phyloP scores from a whole-genome alignment of 2,888 invertebrate genomes.

The Liodrosophila aerea region DNA sequence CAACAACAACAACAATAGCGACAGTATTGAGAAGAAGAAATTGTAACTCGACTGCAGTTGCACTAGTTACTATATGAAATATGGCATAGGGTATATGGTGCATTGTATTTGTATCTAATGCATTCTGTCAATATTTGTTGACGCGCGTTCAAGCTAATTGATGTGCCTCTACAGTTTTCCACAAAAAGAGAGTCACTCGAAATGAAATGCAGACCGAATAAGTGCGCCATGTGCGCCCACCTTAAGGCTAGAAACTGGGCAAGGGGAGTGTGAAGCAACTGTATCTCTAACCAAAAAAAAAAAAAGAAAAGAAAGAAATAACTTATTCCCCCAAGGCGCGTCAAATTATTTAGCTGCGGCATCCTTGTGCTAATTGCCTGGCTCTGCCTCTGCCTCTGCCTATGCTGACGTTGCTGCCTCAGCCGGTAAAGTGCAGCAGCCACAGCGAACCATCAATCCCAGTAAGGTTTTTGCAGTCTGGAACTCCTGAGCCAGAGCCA shows the following conservation, averaged over 20 bases:
- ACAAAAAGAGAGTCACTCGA: conserved; percentile 17
- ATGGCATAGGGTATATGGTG: conserved; percentile 1
- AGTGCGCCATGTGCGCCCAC: conserved; percentile 55
- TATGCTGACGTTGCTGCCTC: conserved; percentile 14
- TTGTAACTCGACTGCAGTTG: conserved; percentile 46
- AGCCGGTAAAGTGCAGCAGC: conserved; percentile 66
- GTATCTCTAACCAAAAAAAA: conserved; percentile 22
- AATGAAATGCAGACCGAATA: conserved; percentile 54
- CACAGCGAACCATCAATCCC: conserved; percentile 66
- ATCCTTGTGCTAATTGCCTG: conserved; percentile 75
- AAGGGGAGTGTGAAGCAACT: background rate
- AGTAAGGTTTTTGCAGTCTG: conserved; percentile 33
- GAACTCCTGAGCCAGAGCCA: conserved; percentile 26
- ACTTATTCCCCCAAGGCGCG: conserved; percentile 47
- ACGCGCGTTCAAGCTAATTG: conserved; percentile 60
- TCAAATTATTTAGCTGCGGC: conserved; percentile 75
- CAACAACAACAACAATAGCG: conserved; percentile 6
- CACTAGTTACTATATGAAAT: conserved; percentile 37
- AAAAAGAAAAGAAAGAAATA: conserved; percentile 7
- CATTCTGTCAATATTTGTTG: conserved; percentile 56
- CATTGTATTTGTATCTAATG: conserved; percentile 43
- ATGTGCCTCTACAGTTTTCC: conserved; percentile 23
- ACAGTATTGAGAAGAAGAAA: conserved; percentile 28
- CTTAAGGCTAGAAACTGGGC: background rate
- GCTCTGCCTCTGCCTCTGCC: conserved; percentile 10